Conservation (phyloP, 2,888 invertebrate genomes). For the Patella depressa region DNA sequence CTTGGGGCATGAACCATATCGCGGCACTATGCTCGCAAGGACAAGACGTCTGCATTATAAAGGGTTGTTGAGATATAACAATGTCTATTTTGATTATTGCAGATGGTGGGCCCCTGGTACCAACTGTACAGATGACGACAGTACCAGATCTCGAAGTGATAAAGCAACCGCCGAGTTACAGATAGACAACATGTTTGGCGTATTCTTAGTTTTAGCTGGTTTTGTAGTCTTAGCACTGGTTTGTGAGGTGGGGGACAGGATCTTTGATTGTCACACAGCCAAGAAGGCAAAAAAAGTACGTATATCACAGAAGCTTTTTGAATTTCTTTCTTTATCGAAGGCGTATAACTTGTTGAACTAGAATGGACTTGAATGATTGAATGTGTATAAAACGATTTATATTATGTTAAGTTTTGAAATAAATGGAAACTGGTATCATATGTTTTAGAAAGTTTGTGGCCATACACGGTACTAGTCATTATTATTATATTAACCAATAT, state of each 20-base stretch:
- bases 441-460: no score
- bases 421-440: no score
- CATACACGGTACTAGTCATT: no score
- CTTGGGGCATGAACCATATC: no score
- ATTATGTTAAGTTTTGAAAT: no score
- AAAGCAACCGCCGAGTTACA: conserved; percentile 57
- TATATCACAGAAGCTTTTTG: no score
- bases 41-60: not conserved
- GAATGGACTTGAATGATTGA: no score
- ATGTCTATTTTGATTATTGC: not conserved
- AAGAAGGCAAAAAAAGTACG: no score
- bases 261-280: conserved; percentile 7
- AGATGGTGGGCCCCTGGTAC: conserved; percentile 55
- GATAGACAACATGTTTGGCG: conserved; percentile 62
- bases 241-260: conserved; percentile 45
- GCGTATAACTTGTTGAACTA: no score
- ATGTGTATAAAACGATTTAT: no score
- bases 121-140: conserved; percentile 47
- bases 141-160: conserved; percentile 39
- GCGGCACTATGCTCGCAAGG: not conserved
- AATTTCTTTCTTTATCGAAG: no score
- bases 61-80: not conserved
- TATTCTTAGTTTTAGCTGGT: conserved; percentile 56
- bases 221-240: conserved; percentile 50
- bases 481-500: no score